Base-by-base conservation (phyloP, 2,797 vertebrate species). In the Enteromius argenteus region DNA sequence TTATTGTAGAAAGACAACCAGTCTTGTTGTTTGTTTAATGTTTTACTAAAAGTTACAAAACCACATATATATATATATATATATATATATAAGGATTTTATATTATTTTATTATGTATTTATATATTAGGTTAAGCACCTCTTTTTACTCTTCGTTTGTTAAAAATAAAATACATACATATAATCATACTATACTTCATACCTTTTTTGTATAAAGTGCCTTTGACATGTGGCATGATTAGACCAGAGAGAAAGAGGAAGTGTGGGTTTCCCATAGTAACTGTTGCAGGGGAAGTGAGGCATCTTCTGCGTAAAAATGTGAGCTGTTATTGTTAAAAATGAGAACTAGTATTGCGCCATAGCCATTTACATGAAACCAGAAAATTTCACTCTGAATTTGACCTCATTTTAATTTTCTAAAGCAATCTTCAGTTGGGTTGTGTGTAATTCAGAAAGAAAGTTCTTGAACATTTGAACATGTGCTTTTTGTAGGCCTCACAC, bases 261-360 rank as follows among this genome's bases (percentile, higher is more conserved):
- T 85, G 88, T 88, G 68, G 60, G 86, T 77, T 90, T 86, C 87
- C 85, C 83, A 67, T 88, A 86, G 86, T 82, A 84, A 88, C 90
- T 32, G 74, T 85, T 85, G 80, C 73, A 78, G 76, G 76, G 88
- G 90, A 90, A 90, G 84, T 88, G 79, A 86, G n/a, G 46, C 49
- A 60, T 80, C 49, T 78, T 58, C 4, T 37, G 23, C 69, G n/a
- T 80, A 74, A 71, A 83, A 35, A 74, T 84, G 80, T 46, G 23
- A 46, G 60, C 17, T 32, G 5, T 6, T 30, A 51, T 27, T 69
- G 32, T 68, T 56, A 4, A 66, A 83, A 67, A 56, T 64, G 72
- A 53, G 44, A 83, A 73, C 15, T 37, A 30, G 27, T 56, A 8
- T 32, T 78, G 64, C n/a, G 32, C 10, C 49, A 44, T 53, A n/a